These are phyloP conservation scores for Meteorus colon DNA, from an alignment of 2,888 invertebrate genomes.

Conservation along the genomic window DNA sequence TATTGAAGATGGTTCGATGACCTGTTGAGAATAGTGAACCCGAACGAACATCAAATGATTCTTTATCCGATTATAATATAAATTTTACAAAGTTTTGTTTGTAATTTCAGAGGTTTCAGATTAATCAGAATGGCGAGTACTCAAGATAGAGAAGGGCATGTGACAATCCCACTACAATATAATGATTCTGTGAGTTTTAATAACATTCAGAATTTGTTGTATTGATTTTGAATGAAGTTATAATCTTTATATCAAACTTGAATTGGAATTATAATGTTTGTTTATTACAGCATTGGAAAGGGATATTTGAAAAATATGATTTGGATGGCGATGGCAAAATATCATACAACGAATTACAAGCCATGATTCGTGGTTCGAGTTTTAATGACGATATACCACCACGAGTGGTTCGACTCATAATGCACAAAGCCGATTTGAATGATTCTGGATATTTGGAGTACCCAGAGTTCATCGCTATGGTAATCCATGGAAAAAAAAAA, in stretches of 20 bases:
- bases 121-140: conserved; percentile 67
- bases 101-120: conserved; percentile 62
- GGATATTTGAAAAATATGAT: conserved; percentile 78
- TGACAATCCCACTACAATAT: conserved; percentile 69
- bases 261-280: too few relatives aligned
- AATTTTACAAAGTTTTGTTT: conserved; percentile 9
- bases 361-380: conserved; percentile 77
- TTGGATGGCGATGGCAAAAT: conserved; percentile 82
- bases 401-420: conserved; percentile 80
- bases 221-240: not conserved
- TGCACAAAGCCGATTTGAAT: conserved; percentile 79
- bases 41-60: not conserved
- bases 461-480: conserved; percentile 83
- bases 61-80: not conserved
- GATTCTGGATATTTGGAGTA: conserved; percentile 82
- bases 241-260: conserved; percentile 30
- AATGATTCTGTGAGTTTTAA: conserved; percentile 66
- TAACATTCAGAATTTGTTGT: conserved; percentile 12
- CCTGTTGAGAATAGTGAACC: not conserved
- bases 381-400: conserved; percentile 82
- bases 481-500: conserved; percentile 66
- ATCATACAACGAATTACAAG: conserved; percentile 80
- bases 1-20: not conserved
- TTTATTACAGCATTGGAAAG: conserved; percentile 70
- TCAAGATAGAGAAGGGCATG: conserved; percentile 65